Evolutionary conservation across 2,888 invertebrate species (phyloP).

Genomic region (Eupithecia centaureata): DNA sequence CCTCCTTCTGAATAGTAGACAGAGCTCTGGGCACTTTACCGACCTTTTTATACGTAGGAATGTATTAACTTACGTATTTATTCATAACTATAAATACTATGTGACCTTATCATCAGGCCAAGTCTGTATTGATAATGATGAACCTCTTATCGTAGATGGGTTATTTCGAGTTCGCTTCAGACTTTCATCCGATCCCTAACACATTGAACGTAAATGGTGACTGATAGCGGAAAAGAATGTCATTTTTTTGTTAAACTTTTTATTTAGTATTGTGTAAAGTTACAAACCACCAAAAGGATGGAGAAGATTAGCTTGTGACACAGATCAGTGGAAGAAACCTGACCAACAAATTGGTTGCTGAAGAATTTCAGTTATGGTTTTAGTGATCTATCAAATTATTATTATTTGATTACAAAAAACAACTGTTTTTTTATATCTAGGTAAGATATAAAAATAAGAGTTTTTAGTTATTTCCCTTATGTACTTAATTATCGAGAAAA

Average conservation of each 20-base stretch:
- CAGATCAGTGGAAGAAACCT: too few relatives aligned
- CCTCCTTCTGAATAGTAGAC: too few relatives aligned
- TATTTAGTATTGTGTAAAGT: conserved; percentile 21
- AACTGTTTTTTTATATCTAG: too few relatives aligned
- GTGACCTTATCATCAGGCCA: conserved; percentile 63
- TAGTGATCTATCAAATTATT: too few relatives aligned
- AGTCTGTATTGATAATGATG: conserved; percentile 64
- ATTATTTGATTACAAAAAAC: too few relatives aligned
- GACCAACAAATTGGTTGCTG: too few relatives aligned
- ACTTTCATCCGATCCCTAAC: conserved; percentile 39
- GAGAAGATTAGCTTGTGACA: too few relatives aligned
- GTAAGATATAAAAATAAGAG: too few relatives aligned
- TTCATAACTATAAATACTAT: conserved; percentile 40
- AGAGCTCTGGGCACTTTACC: background rate
- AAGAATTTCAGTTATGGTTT: too few relatives aligned
- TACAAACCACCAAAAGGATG: conserved; percentile 17
- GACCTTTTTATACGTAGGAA: background rate
- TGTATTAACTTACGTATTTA: conserved; percentile 9
- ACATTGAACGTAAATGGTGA: background rate
- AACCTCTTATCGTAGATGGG: conserved; percentile 56
- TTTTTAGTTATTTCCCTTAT: too few relatives aligned
- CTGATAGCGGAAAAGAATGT: background rate
- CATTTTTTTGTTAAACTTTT: background rate
- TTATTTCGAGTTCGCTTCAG: conserved; percentile 52
- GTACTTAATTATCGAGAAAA: too few relatives aligned